Base-by-base conservation (phyloP, 2,888 invertebrate species). In the Caenorhabditis afra region DNA sequence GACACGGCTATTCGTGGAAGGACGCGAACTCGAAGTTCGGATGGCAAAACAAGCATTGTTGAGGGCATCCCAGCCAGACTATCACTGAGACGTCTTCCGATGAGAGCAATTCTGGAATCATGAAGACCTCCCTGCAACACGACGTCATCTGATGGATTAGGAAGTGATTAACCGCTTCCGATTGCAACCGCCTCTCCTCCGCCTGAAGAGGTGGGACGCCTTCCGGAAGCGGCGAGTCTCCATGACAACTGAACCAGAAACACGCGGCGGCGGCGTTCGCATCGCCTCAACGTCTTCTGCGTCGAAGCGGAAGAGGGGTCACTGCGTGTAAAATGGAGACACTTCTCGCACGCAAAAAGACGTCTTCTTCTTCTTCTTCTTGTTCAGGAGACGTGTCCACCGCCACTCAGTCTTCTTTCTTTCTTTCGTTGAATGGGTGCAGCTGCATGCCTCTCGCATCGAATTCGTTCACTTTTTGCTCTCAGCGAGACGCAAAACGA, bases 241-340 rank as follows among this genome's bases (percentile, higher is more conserved):
- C 73, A 73, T 73, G 73, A 73, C 73, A 73, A 73, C 73, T 73
- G 64, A 73, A 64, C 64, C 73, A 73, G 73, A 73, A 73, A 64
- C 64, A 62, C 47, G 62, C 53, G n/a, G 4, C 1, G 55, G 61
- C 52, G 22, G 10, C 47, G 14, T 50, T 8, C 16, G 62, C 18
- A 37, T 8, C 16, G 62, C 18, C 35, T 53, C 53, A 39, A 53
- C 71, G 73, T 64, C 57, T 39, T 73, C 57, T 73, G 20, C 22
- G 29, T 5, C 29, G 73, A 73, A 73, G 64, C 73, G 73, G 73
- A 73, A 73, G n/a, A n/a, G n/a, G 73, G 73, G 73, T 73, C 73
- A 65, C 41, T 73, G n/a, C 61, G 18, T 67, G 22, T 58, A 20
- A 44, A 50, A 22, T n/a, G 44, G 44, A 39, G 7, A 14, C 16